Evolutionary conservation across 1,140 invertebrate species (phyloP).

Genomic region (Bombus sibiricus): DNA sequence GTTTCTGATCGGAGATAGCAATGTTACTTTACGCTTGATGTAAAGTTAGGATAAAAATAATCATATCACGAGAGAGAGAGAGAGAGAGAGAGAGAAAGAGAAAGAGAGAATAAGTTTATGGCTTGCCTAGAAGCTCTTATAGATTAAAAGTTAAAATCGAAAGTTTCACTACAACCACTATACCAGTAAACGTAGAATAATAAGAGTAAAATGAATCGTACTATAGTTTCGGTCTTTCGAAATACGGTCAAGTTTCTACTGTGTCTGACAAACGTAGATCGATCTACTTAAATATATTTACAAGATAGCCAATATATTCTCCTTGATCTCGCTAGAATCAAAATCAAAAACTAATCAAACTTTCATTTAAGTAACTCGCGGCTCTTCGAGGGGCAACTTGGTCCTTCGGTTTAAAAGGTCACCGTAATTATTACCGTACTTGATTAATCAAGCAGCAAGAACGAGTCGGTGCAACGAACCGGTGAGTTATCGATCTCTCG

Average conservation of each 20-base stretch:
- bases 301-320: not conserved
- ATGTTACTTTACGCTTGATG: too few relatives aligned
- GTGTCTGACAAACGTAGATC: not conserved
- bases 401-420: not conserved
- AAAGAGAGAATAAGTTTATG: not conserved
- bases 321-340: not conserved
- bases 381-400: not conserved
- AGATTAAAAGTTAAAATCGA: not conserved
- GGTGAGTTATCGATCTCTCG: not conserved
- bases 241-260: not conserved
- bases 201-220: not conserved
- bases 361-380: not conserved
- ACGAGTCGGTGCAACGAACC: not conserved
- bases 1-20: too few relatives aligned
- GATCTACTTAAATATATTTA: not conserved
- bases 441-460: constrained; percentile 27
- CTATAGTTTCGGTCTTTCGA: not conserved
- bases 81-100: too few relatives aligned
- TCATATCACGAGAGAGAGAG: too few relatives aligned
- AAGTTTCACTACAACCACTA: not conserved
- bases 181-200: not conserved
- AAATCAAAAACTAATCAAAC: not conserved
- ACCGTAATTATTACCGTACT: constrained; percentile 1
- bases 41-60: too few relatives aligned
- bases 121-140: not conserved